These are phyloP conservation scores for Protodeltote pygarga DNA, from an alignment of 2,888 invertebrate species.

Conservation along the genomic window DNA sequence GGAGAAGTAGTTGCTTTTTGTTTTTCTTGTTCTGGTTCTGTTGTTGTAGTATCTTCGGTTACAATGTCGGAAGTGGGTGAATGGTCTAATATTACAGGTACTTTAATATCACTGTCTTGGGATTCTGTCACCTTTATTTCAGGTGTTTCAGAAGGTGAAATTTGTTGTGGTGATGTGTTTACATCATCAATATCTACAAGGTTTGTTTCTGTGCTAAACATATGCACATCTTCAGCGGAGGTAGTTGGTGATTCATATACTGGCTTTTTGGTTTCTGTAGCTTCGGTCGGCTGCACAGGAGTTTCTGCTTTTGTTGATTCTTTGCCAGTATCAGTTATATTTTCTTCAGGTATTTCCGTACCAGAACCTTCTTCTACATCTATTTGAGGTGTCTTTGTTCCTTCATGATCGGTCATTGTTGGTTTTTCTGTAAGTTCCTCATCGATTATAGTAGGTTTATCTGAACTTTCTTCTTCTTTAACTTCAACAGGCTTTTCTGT, in stretches of 20 bases:
- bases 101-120: conserved; percentile 6
- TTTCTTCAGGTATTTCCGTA: conserved; percentile 7
- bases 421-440: background rate
- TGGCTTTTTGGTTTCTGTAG: conserved; percentile 8
- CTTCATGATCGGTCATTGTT: too few relatives aligned
- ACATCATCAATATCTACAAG: background rate
- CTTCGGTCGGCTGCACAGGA: conserved; percentile 10
- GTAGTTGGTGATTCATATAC: conserved; percentile 17
- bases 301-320: conserved; percentile 18
- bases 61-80: conserved; percentile 8
- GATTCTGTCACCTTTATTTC: conserved; percentile 13
- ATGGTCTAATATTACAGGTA: conserved; percentile 9
- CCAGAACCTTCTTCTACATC: conserved; percentile 15
- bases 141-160: background rate
- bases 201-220: conserved; percentile 2
- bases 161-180: conserved; percentile 5
- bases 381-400: conserved; percentile 2
- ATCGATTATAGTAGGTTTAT: too few relatives aligned
- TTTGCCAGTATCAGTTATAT: conserved; percentile 9
- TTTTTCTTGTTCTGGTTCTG: conserved; percentile 7
- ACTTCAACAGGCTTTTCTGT: background rate
- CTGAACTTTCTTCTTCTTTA: conserved; percentile 13
- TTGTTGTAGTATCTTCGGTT: conserved; percentile 1
- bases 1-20: background rate
- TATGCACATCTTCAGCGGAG: background rate